Evolutionary conservation across 2,113 vertebrate genomes (phyloP), one percentile per base, ranked within the genome.

Genomic region (Serinus canaria): DNA sequence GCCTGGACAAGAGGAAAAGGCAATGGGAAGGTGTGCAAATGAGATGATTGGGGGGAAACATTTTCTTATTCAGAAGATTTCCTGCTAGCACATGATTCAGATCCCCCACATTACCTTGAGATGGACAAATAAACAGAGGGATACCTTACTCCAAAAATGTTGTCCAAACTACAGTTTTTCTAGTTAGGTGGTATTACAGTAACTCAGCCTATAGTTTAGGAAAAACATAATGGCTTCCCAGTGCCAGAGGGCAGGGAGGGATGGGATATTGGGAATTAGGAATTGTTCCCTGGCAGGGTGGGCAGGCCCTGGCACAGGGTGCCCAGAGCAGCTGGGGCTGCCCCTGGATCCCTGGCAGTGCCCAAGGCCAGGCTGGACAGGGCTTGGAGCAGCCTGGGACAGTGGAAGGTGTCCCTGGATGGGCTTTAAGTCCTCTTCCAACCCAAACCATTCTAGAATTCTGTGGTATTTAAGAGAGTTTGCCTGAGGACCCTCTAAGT

Each of bases 171-270:
- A 11, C 5, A 12, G 4, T 37, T 80, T 64, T 41, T 37, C 9
- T 64, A 31, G 7, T 49, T 50, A 46, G 1, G 0, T 43, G 27
- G 8, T 35, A 7, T n/a, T 4, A 4, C 20, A 67, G 7, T 56
- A 68, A 33, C 2, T 43, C 35, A 78, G 24, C 28, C 35, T 52
- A 1, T 18, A 14, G 15, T 43, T 52, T 53, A 35, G 46, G 56
- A 84, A 67, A 67, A 89, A 31, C 15, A n/a, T 18, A 46, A 39
- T 11, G 11, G 1, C 9, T 55, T 87, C 66, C 21, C 6, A 55
- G 0, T 47, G n/a, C 31, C 62, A 37, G 41, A 47, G 49, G n/a
- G 14, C 19, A 70, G 47, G 56, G 20, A 0, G 14, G 1, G 56
- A 8, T n/a, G 41, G 66, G 56, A 63, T 41, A 6, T 3, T 63